These are phyloP conservation scores for Xerus inauris DNA, from an alignment of 2,113 vertebrate genomes.

Conservation along the genomic window DNA sequence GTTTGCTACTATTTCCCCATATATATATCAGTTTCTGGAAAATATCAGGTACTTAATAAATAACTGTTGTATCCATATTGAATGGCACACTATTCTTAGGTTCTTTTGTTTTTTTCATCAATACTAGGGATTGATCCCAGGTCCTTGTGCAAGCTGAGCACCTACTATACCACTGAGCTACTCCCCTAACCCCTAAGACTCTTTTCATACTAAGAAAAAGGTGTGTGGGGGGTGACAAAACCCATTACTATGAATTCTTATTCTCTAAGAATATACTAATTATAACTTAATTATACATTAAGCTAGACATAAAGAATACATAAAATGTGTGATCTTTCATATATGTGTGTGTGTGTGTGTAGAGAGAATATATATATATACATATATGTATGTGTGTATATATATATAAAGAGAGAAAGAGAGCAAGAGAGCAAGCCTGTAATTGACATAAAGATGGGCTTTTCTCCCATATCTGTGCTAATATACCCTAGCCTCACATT, in stretches of 20 bases:
- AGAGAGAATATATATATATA: no score
- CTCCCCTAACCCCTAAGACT: not conserved
- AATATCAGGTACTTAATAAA: not conserved
- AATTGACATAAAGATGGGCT: not conserved
- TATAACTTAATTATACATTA: constrained; percentile 10
- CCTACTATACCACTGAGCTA: not conserved
- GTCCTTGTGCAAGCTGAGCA: no score
- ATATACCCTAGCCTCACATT: not conserved
- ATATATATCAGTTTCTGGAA: not conserved
- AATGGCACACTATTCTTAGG: not conserved
- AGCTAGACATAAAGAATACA: not conserved
- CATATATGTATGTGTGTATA: no score
- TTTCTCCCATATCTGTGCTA: not conserved
- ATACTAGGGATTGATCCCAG: not conserved
- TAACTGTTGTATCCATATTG: not conserved
- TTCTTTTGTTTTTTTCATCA: not conserved
- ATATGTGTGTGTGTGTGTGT: no score
- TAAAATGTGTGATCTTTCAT: not conserved
- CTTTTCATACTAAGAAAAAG: not conserved
- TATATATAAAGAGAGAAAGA: not conserved
- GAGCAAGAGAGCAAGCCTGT: not conserved
- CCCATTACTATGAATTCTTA: not conserved
- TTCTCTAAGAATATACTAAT: not conserved
- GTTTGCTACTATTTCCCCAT: not conserved
- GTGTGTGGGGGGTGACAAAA: not conserved